Percentiles rank a stretch among this genome's conserved stretches.
These are phyloP conservation scores for Rhinoraja longicauda DNA, from an alignment of 2,797 vertebrate genomes.

Conservation along the genomic window DNA sequence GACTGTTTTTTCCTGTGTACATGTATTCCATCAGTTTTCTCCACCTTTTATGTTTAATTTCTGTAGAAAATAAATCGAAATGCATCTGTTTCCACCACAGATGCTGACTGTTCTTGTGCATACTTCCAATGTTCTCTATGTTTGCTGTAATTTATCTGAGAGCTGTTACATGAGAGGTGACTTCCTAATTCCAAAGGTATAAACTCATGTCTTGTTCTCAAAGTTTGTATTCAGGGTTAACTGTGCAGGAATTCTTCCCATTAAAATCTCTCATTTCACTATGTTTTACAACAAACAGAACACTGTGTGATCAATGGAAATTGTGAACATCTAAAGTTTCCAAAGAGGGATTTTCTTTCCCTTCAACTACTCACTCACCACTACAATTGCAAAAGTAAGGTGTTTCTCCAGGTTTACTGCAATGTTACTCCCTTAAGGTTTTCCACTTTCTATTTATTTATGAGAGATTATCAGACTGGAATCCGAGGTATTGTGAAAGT, in stretches of 20 bases:
- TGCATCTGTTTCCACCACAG: not conserved
- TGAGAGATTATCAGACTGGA: not conserved
- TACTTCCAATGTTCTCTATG: not conserved
- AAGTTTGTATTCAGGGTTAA: conserved; percentile 4
- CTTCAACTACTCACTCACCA: not conserved
- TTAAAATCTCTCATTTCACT: conserved; percentile 3
- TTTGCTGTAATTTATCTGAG: not conserved
- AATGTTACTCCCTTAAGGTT: not conserved
- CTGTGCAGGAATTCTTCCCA: conserved; percentile 9
- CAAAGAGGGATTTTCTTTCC: not conserved
- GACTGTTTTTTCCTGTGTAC: not conserved
- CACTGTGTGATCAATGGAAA: conserved; percentile 26
- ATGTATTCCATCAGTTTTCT: not conserved
- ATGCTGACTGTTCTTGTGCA: not conserved
- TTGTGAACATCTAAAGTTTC: conserved; percentile 3
- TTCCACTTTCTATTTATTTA: conserved; percentile 6
- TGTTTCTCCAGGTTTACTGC: not conserved
- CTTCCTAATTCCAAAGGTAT: not conserved
- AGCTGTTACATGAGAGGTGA: not conserved
- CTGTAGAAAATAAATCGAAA: not conserved
- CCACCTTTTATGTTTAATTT: not conserved
- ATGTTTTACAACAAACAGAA: conserved; percentile 25
- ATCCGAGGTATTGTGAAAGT: not conserved
- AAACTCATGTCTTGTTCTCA: not conserved
- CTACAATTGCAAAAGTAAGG: not conserved